These are phyloP conservation scores for Araneus ventricosus DNA, from an alignment of 1,140 invertebrate species.

Conservation along the genomic window DNA sequence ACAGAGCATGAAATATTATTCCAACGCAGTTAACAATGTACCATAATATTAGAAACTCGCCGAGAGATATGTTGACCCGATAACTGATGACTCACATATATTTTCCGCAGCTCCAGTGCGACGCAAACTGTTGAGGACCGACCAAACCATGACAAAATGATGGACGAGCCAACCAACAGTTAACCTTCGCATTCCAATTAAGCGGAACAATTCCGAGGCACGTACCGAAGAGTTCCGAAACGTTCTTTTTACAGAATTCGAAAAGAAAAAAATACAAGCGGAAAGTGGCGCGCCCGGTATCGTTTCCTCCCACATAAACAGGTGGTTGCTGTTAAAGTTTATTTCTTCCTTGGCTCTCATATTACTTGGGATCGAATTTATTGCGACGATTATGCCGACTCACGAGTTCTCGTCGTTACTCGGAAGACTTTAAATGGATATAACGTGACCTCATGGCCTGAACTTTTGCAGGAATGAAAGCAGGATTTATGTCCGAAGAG, in stretches of 20 bases:
- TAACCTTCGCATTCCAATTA: constrained; percentile 36
- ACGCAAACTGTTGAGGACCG: neutral
- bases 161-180: neutral
- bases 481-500: neutral
- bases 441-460: neutral
- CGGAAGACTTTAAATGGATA: neutral
- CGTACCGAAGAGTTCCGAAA: neutral
- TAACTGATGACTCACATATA: neutral
- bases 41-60: too few species aligned
- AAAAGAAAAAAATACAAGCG: neutral
- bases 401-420: neutral
- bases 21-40: too few species aligned
- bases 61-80: neutral
- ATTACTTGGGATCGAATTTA: constrained; percentile 15
- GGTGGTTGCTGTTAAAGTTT: constrained; percentile 31
- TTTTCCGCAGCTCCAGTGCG: neutral
- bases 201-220: constrained; percentile 1
- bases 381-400: neutral
- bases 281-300: neutral
- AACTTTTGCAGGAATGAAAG: neutral
- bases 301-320: constrained; percentile 25
- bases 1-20: too few species aligned
- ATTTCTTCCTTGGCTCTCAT: constrained; percentile 12
- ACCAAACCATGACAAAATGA: neutral
- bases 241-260: neutral